phyloP scores from a whole-genome alignment of 2,797 vertebrate genomes.

The Trachurus trachurus region DNA sequence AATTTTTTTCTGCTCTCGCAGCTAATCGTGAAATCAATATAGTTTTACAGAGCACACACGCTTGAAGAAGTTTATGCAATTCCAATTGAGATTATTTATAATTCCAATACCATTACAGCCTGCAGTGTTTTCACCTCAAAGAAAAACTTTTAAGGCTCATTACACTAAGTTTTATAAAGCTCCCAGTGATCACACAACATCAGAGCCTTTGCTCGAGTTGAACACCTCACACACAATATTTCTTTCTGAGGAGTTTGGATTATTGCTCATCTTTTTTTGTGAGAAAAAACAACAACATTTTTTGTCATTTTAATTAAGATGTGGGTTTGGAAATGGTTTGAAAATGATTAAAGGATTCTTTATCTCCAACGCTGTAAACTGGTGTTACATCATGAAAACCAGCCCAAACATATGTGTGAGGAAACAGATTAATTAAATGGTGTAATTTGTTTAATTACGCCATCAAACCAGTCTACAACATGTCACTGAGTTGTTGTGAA shows the following conservation, averaged over 20 bases:
- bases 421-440: slow-evolving; percentile 4
- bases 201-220: slow-evolving; percentile 8
- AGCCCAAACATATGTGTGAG: neutral
- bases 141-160: slow-evolving; percentile 51
- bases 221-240: slow-evolving; percentile 21
- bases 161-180: slow-evolving; percentile 49
- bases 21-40: slow-evolving; percentile 67
- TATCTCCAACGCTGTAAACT: neutral
- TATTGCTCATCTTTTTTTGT: neutral
- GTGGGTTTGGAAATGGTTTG: neutral
- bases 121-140: slow-evolving; percentile 54
- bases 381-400: slow-evolving; percentile 8
- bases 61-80: slow-evolving; percentile 47
- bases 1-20: slow-evolving; percentile 26
- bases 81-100: slow-evolving; percentile 56
- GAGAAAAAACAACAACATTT: neutral
- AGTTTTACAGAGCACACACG: slow-evolving; percentile 45
- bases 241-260: slow-evolving; percentile 26
- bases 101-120: slow-evolving; percentile 51
- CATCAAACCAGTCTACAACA: slow-evolving; percentile 8
- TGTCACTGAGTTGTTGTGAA: neutral
- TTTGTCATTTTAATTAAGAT: neutral
- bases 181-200: slow-evolving; percentile 31
- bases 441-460: slow-evolving; percentile 13
- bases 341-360: slow-evolving; percentile 9